Conservation (phyloP, 2,113 vertebrate genomes). For the Taurulus bubalis region DNA sequence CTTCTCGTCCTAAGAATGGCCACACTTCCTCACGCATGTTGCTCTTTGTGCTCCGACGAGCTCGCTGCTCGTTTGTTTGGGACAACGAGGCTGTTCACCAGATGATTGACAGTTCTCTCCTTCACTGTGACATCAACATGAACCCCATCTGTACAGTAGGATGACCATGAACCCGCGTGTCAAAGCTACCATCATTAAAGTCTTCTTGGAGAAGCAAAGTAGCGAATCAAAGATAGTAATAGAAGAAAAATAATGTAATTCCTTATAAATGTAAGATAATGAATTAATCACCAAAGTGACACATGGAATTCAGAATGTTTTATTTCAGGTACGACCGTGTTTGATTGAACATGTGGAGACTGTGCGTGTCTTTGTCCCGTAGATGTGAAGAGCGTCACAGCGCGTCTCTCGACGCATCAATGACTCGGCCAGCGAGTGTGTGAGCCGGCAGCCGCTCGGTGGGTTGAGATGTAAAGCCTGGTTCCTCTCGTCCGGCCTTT, state of each 20-base stretch:
- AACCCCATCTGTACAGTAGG: slow-evolving; percentile 15
- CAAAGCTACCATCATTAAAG: slow-evolving; percentile 26
- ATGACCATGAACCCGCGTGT: slow-evolving; percentile 22
- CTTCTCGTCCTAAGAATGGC: neutral
- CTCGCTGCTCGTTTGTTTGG: slow-evolving; percentile 2
- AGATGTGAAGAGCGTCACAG: slow-evolving; percentile 76
- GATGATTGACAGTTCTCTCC: slow-evolving; percentile 38
- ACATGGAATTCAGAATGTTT: neutral
- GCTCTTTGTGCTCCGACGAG: slow-evolving; percentile 1
- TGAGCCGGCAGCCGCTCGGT: slow-evolving; percentile 73
- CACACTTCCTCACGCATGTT: neutral
- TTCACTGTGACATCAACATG: slow-evolving; percentile 29
- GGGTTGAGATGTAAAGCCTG: slow-evolving; percentile 81
- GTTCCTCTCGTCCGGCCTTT: slow-evolving; percentile 83
- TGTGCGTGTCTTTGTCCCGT: slow-evolving; percentile 57
- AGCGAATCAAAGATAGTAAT: neutral
- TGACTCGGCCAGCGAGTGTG: slow-evolving; percentile 82
- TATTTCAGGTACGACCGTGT: neutral
- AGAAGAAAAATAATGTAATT: neutral
- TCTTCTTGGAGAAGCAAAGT: neutral
- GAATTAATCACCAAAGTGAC: neutral
- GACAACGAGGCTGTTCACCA: slow-evolving; percentile 20
- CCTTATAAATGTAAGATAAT: neutral
- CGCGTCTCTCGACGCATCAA: slow-evolving; percentile 80
- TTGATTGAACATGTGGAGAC: slow-evolving; percentile 28